Evolutionary conservation across 2,888 invertebrate genomes (phyloP), one percentile per base, ranked within the genome.

Genomic region (Nomada hirtipes): DNA sequence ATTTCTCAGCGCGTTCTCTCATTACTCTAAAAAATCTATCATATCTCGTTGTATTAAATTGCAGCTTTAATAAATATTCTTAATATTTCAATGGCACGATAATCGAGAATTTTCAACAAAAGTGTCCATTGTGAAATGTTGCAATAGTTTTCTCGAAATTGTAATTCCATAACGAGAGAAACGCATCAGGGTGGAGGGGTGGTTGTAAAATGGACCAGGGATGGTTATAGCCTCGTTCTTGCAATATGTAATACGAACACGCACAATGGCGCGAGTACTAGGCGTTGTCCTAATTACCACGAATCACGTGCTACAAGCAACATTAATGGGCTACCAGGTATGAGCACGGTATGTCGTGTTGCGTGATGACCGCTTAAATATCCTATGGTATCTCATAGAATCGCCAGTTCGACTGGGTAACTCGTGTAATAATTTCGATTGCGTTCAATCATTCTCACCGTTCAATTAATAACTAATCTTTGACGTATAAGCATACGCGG

Each of bases 261-360:
- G 76, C 72, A 76, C 70, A 79, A 82, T 75, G 60, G 50, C 68
- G 72, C 59, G 72, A 69, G 73, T 61, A 59, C 75, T 36, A 76
- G 79, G 73, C 81, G 85, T 80, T 86, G 88, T 85, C 88, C 87
- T 79, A 86, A 88, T 88, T 88, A 88, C 79, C 71, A 74, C 52
- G 76, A 76, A 71, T 88, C 80, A 82, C 82, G 78, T 79, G 76
- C 79, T 68, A 47, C 73, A 69, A 68, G 80, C 79, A 77, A 79
- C 83, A 73, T 83, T 88, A 85, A 88, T 85, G 83, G 73, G 76
- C 81, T 75, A 76, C 81, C 79, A 20, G 75, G 76, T 79, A 78
- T 76, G 83, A 88, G 76, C 84, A 57, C 15, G 81, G 63, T 72
- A 79, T 61, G 75, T 70, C 74, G 76, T 64, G 71, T 59, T 79